phyloP scores from a whole-genome alignment of 2,888 invertebrate species.

The Hermaeophaga mercurialis region DNA sequence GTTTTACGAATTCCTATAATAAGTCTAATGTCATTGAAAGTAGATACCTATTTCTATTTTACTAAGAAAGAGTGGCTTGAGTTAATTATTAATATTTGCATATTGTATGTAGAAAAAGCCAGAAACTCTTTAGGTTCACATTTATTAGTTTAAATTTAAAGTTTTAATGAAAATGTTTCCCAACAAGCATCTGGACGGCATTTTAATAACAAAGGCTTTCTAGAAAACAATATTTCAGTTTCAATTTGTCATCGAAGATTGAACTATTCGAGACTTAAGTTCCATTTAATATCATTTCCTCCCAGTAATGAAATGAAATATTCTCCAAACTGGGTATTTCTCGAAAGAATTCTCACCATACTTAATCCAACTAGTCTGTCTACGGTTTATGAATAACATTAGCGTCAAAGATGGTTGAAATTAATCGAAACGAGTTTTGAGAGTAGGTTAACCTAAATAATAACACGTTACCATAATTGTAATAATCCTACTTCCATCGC shows the following conservation, averaged over 20 bases:
- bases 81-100: too few relatives aligned
- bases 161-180: too few relatives aligned
- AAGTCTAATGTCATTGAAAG: too few relatives aligned
- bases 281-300: conserved; percentile 3
- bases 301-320: not conserved
- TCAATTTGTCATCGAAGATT: not conserved
- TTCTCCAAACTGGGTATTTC: not conserved
- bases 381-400: conserved; percentile 28
- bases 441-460: conserved; percentile 44
- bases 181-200: not conserved
- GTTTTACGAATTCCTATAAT: too few relatives aligned
- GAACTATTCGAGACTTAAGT: not conserved
- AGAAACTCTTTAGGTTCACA: too few relatives aligned
- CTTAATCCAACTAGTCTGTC: conserved; percentile 2
- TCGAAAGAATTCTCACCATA: not conserved
- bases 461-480: conserved; percentile 44
- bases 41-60: too few relatives aligned
- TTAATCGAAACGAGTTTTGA: conserved; percentile 39
- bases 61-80: too few relatives aligned
- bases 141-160: too few relatives aligned
- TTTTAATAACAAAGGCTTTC: not conserved
- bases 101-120: too few relatives aligned
- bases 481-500: conserved; percentile 42
- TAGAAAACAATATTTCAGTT: not conserved
- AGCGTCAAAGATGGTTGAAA: conserved; percentile 30